phyloP scores from a whole-genome alignment of 2,888 invertebrate genomes.

The Drosophila nr. perissopoda region DNA sequence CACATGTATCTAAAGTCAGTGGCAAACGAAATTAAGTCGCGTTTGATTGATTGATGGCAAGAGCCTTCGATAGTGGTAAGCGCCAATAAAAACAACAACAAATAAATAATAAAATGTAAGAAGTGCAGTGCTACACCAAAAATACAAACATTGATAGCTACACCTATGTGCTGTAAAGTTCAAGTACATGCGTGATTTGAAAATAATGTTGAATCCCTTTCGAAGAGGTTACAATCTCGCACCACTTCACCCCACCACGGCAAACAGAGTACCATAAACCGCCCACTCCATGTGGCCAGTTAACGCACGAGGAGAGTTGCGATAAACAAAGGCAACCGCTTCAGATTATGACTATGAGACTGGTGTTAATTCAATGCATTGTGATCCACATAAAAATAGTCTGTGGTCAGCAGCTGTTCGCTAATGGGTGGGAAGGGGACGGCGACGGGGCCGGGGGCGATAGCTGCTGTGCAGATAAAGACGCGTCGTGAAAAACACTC shows the following conservation, averaged over 20 bases:
- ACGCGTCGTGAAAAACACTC: conserved; percentile 38
- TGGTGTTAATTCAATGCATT: conserved; percentile 65
- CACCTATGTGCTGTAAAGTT: conserved; percentile 37
- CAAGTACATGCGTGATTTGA: conserved; percentile 42
- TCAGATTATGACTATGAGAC: conserved; percentile 29
- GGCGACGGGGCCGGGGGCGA: neutral
- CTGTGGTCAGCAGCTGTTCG: conserved; percentile 32
- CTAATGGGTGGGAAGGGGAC: neutral
- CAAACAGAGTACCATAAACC: conserved; percentile 3
- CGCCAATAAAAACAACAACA: conserved; percentile 1
- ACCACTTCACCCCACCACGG: neutral
- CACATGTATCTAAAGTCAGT: conserved; percentile 25
- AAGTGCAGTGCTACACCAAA: conserved; percentile 48
- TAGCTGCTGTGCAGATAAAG: conserved; percentile 54
- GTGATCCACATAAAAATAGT: conserved; percentile 65
- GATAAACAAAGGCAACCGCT: conserved; percentile 35
- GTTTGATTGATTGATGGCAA: conserved; percentile 70
- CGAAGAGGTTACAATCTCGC: neutral
- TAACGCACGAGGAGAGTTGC: neutral
- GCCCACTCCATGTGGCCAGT: conserved; percentile 4
- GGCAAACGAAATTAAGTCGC: conserved; percentile 56
- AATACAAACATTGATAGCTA: conserved; percentile 5
- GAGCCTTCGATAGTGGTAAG: conserved; percentile 52
- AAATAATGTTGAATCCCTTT: conserved; percentile 3
- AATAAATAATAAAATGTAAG: conserved; percentile 59